phyloP scores from a whole-genome alignment of 2,888 invertebrate species.

The Calameuta filiformis region DNA sequence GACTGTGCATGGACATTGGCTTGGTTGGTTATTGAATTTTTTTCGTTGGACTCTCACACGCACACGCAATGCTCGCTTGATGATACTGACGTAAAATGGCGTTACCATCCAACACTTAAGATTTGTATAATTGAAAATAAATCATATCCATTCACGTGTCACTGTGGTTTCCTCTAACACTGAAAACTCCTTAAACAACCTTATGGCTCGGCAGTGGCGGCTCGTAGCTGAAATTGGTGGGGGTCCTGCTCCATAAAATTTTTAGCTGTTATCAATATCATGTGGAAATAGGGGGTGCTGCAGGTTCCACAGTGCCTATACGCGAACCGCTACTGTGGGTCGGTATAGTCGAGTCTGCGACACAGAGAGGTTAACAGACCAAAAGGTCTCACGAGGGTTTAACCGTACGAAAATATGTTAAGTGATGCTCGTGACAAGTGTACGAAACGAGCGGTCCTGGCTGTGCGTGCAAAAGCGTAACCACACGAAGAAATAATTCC shows the following conservation, averaged over 20 bases:
- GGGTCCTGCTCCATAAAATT: no score
- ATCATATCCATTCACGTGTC: neutral
- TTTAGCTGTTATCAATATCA: no score
- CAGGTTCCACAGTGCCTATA: no score
- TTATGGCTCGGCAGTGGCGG: neutral
- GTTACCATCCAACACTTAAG: neutral
- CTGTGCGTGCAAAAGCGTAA: slow-evolving; percentile 21
- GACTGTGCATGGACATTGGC: neutral
- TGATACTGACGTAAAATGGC: neutral
- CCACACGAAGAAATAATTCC: slow-evolving; percentile 19
- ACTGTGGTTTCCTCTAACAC: neutral
- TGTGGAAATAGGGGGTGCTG: no score
- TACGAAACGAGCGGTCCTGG: slow-evolving; percentile 35
- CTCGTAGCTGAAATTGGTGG: no score
- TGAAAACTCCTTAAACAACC: neutral
- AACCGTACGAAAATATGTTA: slow-evolving; percentile 40
- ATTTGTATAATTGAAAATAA: neutral
- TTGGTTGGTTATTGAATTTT: neutral
- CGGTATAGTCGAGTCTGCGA: neutral
- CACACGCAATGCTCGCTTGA: neutral
- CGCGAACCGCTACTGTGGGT: neutral
- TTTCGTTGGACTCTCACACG: neutral
- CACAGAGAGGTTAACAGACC: slow-evolving; percentile 32
- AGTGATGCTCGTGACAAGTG: slow-evolving; percentile 41
- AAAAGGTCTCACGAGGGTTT: slow-evolving; percentile 26